Conservation (phyloP, 2,797 vertebrate species). For the Myotis pilosus region DNA sequence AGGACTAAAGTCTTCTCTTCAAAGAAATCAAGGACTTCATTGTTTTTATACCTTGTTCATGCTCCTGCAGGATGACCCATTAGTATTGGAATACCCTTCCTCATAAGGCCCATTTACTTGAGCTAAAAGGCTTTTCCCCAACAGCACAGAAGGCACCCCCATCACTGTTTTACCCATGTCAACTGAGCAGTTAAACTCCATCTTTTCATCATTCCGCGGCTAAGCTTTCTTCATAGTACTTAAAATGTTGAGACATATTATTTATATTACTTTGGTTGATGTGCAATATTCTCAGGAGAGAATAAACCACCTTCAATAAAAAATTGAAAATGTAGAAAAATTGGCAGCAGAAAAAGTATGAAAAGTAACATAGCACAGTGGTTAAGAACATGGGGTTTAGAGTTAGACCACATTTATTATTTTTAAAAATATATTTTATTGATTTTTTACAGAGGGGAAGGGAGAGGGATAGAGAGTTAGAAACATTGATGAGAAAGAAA, state of each 20-base stretch:
- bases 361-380: neutral
- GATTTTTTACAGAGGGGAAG: too few relatives aligned
- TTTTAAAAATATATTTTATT: too few relatives aligned
- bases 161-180: conserved; percentile 70
- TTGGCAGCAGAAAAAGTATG: neutral
- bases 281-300: conserved; percentile 67
- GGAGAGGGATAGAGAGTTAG: too few relatives aligned
- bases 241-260: conserved; percentile 80
- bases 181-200: conserved; percentile 17
- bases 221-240: conserved; percentile 79
- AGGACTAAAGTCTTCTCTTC: conserved; percentile 54
- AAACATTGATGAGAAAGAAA: too few relatives aligned
- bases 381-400: neutral
- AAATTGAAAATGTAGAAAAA: neutral
- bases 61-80: conserved; percentile 65
- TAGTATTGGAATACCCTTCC: conserved; percentile 53
- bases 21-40: conserved; percentile 25
- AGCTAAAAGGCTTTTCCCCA: conserved; percentile 68
- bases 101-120: conserved; percentile 75
- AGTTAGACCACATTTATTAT: neutral
- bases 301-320: conserved; percentile 59
- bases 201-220: conserved; percentile 50
- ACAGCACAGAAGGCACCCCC: conserved; percentile 68
- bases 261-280: conserved; percentile 78
- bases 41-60: conserved; percentile 70